Base-by-base conservation (phyloP, 2,888 invertebrate species). In the Seira sanloemensis region DNA sequence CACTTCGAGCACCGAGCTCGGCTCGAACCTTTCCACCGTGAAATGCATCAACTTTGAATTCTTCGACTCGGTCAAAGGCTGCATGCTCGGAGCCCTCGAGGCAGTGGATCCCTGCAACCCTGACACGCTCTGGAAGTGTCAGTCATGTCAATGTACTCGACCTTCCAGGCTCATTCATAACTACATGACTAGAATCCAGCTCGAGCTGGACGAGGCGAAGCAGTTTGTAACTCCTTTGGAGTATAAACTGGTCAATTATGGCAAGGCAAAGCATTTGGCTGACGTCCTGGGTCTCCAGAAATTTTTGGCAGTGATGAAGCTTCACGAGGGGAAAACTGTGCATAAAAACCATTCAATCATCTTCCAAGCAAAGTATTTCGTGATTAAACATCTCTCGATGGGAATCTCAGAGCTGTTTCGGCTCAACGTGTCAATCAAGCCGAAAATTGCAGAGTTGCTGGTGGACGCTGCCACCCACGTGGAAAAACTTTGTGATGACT, bases 41-140 rank as follows among this genome's bases (percentile, higher is more conserved):
- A 84, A 78, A 76, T 86, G 86, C 25, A 75, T 79, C 54, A 78
- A 78, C 24, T 84, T 84, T 65, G 83, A 84, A 54, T 84, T 84
- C 50, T 84, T 84, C 18, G 83, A 84, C 37, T 37, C 69, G 0
- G 74, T 84, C 0, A 84, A 84, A 54, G 83, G 83, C 12, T 84
- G 83, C 74, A 65, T 69, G 23, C 5, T 21, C 0, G 83, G 83
- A 12, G 65, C 74, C 21, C 46, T 84, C 16, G 69, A 78, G n/a
- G 69, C 83, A 5, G 46, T 65, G 0, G 62, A 78, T 7, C 78
- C 83, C n/a, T 27, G 58, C 16, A 62, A 84, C 26, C 65, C 69
- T 0, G 83, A 78, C 9, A 68, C 73, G 1, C 5, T 65, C n/a
- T 84, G 83, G 83, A 73, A 58, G 54, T 84, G 83, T 23, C 24